Conservation (phyloP, 2,797 vertebrate genomes). For the Thunnus albacares region DNA sequence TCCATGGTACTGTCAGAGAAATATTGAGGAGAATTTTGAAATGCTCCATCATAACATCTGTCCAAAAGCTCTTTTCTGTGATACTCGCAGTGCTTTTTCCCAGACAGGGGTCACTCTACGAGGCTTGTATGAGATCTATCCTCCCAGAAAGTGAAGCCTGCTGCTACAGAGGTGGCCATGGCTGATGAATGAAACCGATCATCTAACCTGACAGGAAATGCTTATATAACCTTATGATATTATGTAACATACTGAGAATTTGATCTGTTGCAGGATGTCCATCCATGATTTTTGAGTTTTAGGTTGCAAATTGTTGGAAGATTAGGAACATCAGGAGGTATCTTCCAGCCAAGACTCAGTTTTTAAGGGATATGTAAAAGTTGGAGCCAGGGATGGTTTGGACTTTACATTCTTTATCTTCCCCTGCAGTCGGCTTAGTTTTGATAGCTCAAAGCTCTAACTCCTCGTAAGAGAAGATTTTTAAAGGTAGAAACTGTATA, state of each 20-base stretch:
- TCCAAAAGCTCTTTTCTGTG: conserved; percentile 34
- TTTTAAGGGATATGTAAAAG: conserved; percentile 30
- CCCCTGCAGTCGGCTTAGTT: conserved; percentile 29
- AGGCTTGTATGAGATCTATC: conserved; percentile 26
- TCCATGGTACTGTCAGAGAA: conserved; percentile 1
- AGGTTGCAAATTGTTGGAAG: conserved; percentile 44
- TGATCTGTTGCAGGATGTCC: conserved; percentile 48
- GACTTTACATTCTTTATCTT: conserved; percentile 39
- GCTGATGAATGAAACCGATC: conserved; percentile 62
- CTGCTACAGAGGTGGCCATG: conserved; percentile 40
- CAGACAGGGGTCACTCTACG: conserved; percentile 30
- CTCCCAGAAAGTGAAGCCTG: conserved; percentile 31
- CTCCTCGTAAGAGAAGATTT: background rate
- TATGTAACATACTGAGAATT: conserved; percentile 51
- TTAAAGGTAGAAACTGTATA: background rate
- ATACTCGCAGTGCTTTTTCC: conserved; percentile 16
- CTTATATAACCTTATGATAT: conserved; percentile 62
- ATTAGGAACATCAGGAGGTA: conserved; percentile 22
- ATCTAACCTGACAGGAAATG: conserved; percentile 63
- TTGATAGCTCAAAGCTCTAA: conserved; percentile 16
- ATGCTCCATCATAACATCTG: conserved; percentile 47
- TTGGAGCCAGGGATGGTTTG: conserved; percentile 6
- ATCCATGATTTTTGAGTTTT: conserved; percentile 51
- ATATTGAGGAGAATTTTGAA: conserved; percentile 26
- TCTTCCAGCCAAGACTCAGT: conserved; percentile 22